phyloP scores from a whole-genome alignment of 2,888 invertebrate species.

The Sipunculus nudus region DNA sequence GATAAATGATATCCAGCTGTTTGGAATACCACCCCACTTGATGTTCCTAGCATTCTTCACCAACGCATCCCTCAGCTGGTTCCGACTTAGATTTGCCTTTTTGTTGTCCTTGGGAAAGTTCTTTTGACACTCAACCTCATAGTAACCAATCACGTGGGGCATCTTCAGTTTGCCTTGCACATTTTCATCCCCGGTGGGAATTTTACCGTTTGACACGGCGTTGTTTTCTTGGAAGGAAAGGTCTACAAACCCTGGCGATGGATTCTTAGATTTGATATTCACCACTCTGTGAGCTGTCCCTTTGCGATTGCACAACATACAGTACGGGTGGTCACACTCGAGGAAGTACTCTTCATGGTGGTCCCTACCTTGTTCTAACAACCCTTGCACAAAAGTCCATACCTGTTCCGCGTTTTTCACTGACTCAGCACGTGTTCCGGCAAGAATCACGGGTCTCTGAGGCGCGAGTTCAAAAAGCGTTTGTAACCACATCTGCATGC shows the following conservation, averaged over 20 bases:
- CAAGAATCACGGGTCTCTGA: constrained; percentile 42
- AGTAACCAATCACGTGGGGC: constrained; percentile 41
- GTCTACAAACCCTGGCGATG: constrained; percentile 45
- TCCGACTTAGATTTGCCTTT: constrained; percentile 43
- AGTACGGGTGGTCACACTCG: constrained; percentile 33
- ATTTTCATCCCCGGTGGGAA: constrained; percentile 19
- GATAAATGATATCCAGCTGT: constrained; percentile 40
- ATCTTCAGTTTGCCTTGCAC: constrained; percentile 19
- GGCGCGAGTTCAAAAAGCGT: constrained; percentile 43
- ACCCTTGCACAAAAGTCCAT: constrained; percentile 39
- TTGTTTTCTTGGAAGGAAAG: constrained; percentile 36
- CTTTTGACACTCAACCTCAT: constrained; percentile 41
- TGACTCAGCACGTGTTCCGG: constrained; percentile 45
- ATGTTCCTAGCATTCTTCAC: constrained; percentile 29
- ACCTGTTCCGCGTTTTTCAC: constrained; percentile 42
- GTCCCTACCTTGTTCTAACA: constrained; percentile 39
- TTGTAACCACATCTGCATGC: constrained; percentile 46
- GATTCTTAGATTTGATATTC: constrained; percentile 35
- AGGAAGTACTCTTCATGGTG: constrained; percentile 38
- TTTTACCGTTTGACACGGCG: constrained; percentile 39
- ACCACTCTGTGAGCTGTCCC: constrained; percentile 35
- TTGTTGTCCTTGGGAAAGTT: constrained; percentile 44
- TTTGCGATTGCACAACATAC: constrained; percentile 41
- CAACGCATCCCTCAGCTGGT: constrained; percentile 44
- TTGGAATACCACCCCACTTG: constrained; percentile 33